These are phyloP conservation scores for Anguilla japonica DNA, from an alignment of 2,113 vertebrate species.

Conservation along the genomic window DNA sequence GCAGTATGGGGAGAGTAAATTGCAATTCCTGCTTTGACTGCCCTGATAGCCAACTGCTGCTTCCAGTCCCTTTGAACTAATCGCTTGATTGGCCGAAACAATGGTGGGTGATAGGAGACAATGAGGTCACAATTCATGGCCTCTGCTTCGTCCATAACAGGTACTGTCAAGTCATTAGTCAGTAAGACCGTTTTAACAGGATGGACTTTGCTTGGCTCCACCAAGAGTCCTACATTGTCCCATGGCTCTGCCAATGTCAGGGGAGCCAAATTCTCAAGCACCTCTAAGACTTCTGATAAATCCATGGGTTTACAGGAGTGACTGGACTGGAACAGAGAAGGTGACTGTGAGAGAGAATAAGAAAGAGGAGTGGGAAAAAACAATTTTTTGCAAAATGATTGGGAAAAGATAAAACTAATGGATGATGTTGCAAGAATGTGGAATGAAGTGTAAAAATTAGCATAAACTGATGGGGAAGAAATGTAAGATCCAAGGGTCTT, in stretches of 20 bases:
- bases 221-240: slow-evolving; percentile 93
- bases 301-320: slow-evolving; percentile 68
- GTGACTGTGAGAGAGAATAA: not conserved
- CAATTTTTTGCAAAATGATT: not conserved
- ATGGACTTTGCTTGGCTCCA: slow-evolving; percentile 84
- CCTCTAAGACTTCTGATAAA: slow-evolving; percentile 72
- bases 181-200: slow-evolving; percentile 78
- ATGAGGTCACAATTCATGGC: slow-evolving; percentile 76
- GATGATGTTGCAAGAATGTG: not conserved
- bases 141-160: slow-evolving; percentile 87
- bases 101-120: slow-evolving; percentile 89
- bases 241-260: slow-evolving; percentile 86
- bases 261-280: slow-evolving; percentile 80
- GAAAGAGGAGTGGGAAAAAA: not conserved
- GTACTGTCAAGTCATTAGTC: slow-evolving; percentile 85
- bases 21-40: slow-evolving; percentile 81
- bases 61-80: slow-evolving; percentile 87
- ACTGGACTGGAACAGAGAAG: slow-evolving; percentile 21
- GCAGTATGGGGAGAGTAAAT: slow-evolving; percentile 93
- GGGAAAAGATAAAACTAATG: not conserved
- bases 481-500: not conserved
- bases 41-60: slow-evolving; percentile 80
- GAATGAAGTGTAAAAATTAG: not conserved
- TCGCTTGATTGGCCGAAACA: slow-evolving; percentile 82
- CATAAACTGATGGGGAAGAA: not conserved